Percentiles rank a stretch among this genome's conserved stretches.
phyloP scores from a whole-genome alignment of 2,797 vertebrate genomes.

The Crenichthys baileyi region DNA sequence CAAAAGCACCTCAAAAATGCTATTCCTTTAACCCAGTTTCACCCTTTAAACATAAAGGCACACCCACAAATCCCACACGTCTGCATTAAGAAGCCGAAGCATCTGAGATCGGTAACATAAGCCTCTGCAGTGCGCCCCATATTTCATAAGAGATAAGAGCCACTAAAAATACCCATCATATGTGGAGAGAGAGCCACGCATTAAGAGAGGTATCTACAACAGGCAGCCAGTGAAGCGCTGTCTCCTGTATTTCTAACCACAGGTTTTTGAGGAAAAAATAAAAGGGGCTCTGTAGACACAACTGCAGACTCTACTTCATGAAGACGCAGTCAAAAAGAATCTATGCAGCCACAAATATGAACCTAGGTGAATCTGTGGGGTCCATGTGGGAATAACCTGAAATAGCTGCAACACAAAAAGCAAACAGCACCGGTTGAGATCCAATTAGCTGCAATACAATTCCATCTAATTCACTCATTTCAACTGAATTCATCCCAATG shows the following conservation, averaged over 20 bases:
- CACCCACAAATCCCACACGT: slow-evolving; percentile 29
- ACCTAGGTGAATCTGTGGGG: too few species aligned
- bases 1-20: background rate
- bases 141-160: slow-evolving; percentile 71
- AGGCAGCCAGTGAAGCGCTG: slow-evolving; percentile 48
- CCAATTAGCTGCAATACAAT: background rate
- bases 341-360: background rate
- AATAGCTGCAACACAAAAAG: background rate
- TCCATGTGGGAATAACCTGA: background rate
- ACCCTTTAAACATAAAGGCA: background rate
- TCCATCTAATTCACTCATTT: background rate
- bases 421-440: too few species aligned
- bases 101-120: slow-evolving; percentile 59
- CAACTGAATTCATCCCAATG: background rate
- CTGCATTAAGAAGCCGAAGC: slow-evolving; percentile 65
- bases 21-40: background rate
- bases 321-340: background rate
- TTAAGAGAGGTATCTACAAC: slow-evolving; percentile 58
- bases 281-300: slow-evolving; percentile 20
- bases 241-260: slow-evolving; percentile 54
- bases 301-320: background rate
- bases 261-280: slow-evolving; percentile 33
- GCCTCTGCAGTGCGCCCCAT: slow-evolving; percentile 62
- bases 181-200: slow-evolving; percentile 58
- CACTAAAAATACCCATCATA: slow-evolving; percentile 66